Percentiles rank a stretch among this genome's conserved stretches.
Conservation (phyloP, 2,113 vertebrate genomes). For the Percina caprodes region DNA sequence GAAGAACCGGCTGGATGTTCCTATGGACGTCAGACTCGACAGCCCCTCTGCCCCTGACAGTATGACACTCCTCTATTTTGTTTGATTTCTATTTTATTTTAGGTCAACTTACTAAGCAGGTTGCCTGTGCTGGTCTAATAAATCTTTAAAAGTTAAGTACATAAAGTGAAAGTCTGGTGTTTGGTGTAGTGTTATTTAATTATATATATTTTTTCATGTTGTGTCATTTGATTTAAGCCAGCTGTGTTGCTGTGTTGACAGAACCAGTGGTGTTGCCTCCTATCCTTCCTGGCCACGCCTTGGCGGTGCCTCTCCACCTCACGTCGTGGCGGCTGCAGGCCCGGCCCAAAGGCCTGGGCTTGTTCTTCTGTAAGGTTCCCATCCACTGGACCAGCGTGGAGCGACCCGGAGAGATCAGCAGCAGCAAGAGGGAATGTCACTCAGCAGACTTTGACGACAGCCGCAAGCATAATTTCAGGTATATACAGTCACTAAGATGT, state of each 20-base stretch:
- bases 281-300: constrained; percentile 91
- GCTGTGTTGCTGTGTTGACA: constrained; percentile 63
- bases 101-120: neutral
- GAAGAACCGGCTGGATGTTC: constrained; percentile 92
- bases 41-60: constrained; percentile 98
- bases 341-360: constrained; percentile 92
- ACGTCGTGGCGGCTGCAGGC: constrained; percentile 97
- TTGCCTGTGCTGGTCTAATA: too few species aligned
- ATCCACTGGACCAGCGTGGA: constrained; percentile 98
- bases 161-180: neutral
- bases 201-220: neutral
- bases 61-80: constrained; percentile 74
- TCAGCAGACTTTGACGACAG: constrained; percentile 90
- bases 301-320: constrained; percentile 93
- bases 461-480: constrained; percentile 92
- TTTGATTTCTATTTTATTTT: neutral
- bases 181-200: too few species aligned
- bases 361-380: constrained; percentile 96
- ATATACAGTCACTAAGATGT: neutral
- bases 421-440: constrained; percentile 96
- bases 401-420: constrained; percentile 89
- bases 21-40: constrained; percentile 95
- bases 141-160: neutral
- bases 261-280: constrained; percentile 96
- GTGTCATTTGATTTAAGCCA: neutral